A percentile compares a stretch with the other conserved stretches of the same genome.
Evolutionary conservation across 2,797 vertebrate genomes (phyloP).

Genomic region (Notolabrus celidotus): DNA sequence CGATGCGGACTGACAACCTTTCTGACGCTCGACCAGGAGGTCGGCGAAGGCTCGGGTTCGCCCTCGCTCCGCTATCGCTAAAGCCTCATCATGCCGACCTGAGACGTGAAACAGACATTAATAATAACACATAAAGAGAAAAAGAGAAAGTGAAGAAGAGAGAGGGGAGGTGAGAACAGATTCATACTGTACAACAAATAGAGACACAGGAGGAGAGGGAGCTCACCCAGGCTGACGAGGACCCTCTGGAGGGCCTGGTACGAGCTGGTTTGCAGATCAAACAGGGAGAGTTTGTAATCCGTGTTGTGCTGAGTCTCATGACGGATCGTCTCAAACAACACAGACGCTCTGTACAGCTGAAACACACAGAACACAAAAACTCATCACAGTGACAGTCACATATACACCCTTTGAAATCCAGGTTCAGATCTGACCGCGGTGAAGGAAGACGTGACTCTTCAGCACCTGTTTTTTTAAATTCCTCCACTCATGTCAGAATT

Average conservation of each 20-base stretch:
- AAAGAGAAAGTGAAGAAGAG: background rate
- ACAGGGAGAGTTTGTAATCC: conserved; percentile 95
- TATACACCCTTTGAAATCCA: background rate
- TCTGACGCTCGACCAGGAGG: conserved; percentile 95
- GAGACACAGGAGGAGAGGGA: too few relatives aligned
- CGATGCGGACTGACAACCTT: conserved; percentile 83
- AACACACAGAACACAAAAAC: conserved; percentile 33
- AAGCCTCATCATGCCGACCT: conserved; percentile 91
- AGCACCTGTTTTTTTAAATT: background rate
- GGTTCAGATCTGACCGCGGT: too few relatives aligned
- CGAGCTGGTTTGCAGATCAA: conserved; percentile 95
- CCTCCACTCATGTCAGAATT: too few relatives aligned
- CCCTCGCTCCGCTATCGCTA: conserved; percentile 95
- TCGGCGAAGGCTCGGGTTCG: conserved; percentile 95
- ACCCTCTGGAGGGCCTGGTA: conserved; percentile 97
- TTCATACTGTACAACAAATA: background rate
- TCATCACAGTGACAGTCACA: background rate
- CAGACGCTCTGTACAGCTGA: conserved; percentile 93
- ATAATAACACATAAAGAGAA: too few relatives aligned
- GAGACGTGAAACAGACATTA: background rate
- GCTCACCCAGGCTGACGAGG: conserved; percentile 93
- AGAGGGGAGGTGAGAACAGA: conserved; percentile 1
- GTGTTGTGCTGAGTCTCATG: conserved; percentile 94
- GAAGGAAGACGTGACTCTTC: too few relatives aligned
- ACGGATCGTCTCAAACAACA: conserved; percentile 93